Percentiles rank a stretch among this genome's conserved stretches.
These are phyloP conservation scores for Rhinogobio ventralis DNA, from an alignment of 2,797 vertebrate genomes.

Conservation along the genomic window DNA sequence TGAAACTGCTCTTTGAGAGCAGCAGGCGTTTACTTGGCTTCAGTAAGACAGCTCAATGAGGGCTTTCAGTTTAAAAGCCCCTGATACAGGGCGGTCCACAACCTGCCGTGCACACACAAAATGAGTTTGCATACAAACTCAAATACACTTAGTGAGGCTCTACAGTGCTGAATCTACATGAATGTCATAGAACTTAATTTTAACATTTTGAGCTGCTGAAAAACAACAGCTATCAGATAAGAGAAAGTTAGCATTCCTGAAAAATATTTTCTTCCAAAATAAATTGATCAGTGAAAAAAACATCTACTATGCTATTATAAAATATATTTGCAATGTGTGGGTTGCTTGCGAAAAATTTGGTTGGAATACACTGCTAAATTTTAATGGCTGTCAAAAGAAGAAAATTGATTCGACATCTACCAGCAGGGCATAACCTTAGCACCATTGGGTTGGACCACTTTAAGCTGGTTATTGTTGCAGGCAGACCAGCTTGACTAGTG, in stretches of 20 bases:
- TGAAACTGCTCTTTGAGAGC: conserved; percentile 62
- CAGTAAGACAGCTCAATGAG: conserved; percentile 50
- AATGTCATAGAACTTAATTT: conserved; percentile 2
- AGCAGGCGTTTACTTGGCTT: conserved; percentile 42
- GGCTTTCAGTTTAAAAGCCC: conserved; percentile 53
- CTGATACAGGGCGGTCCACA: conserved; percentile 39
- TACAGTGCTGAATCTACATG: conserved; percentile 31
- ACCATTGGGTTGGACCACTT: not conserved
- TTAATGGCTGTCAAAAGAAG: not conserved
- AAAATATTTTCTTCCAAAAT: not conserved
- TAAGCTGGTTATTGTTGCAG: conserved; percentile 2
- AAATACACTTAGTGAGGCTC: conserved; percentile 11
- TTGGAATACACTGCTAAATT: not conserved
- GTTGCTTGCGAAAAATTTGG: not conserved
- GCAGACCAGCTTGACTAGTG: not conserved
- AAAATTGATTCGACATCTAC: not conserved
- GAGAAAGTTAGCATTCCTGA: not conserved
- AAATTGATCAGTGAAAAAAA: not conserved
- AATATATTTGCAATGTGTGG: not conserved
- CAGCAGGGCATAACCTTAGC: not conserved
- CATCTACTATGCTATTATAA: not conserved
- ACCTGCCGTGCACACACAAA: conserved; percentile 21
- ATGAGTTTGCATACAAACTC: conserved; percentile 17
- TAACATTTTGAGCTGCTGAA: not conserved
- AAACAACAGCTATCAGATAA: not conserved